phyloP scores from a whole-genome alignment of 2,113 vertebrate genomes.

The Oxygymnocypris stewartii region DNA sequence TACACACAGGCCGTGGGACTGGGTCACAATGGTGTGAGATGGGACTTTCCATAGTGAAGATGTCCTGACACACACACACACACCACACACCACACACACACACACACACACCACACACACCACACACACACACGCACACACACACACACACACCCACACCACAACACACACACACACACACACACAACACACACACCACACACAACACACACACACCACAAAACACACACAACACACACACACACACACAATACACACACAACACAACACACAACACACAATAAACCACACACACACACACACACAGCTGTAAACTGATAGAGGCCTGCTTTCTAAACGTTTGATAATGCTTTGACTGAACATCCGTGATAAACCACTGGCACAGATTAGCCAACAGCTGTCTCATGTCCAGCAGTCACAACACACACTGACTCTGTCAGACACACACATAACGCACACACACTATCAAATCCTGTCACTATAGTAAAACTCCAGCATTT shows the following conservation, averaged over 20 bases:
- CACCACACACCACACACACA: not conserved
- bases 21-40: not conserved
- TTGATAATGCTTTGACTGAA: not conserved
- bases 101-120: too few relatives aligned
- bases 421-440: too few relatives aligned
- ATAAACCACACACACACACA: too few relatives aligned
- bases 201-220: too few relatives aligned
- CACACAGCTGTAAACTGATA: not conserved
- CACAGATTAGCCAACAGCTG: slow-evolving; percentile 25
- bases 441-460: not conserved
- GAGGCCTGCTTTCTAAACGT: slow-evolving; percentile 1
- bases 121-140: too few relatives aligned
- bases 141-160: too few relatives aligned
- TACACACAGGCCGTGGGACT: not conserved
- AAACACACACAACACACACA: too few relatives aligned
- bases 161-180: too few relatives aligned
- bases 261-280: too few relatives aligned
- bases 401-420: not conserved
- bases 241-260: too few relatives aligned
- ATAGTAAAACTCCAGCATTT: too few relatives aligned
- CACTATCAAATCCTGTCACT: not conserved
- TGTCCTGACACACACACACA: not conserved
- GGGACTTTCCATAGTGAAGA: slow-evolving; percentile 17
- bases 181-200: too few relatives aligned
- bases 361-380: not conserved